Evolutionary conservation across 2,888 invertebrate species (phyloP).

Genomic region (Sturmia bella): DNA sequence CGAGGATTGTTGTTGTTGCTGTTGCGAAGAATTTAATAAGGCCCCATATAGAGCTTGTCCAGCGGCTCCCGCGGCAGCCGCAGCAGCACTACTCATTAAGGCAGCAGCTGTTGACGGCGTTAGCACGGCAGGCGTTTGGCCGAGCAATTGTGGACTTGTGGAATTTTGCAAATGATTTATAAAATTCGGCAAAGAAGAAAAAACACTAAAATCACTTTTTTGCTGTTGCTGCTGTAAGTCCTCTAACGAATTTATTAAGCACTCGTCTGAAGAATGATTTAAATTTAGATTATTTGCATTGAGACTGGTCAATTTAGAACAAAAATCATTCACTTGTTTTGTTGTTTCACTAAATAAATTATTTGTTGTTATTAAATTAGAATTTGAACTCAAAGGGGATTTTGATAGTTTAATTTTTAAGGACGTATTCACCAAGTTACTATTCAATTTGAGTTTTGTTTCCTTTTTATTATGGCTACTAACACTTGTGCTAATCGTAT

Average conservation of each 20-base stretch:
- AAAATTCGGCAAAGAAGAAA: constrained; percentile 76
- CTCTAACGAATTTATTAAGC: constrained; percentile 69
- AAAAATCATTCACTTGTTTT: constrained; percentile 64
- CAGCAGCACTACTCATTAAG: constrained; percentile 87
- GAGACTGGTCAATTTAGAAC: constrained; percentile 58
- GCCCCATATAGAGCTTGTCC: constrained; percentile 94
- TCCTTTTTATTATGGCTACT: constrained; percentile 48
- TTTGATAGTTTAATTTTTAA: constrained; percentile 62
- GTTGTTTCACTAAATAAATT: constrained; percentile 56
- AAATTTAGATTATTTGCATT: constrained; percentile 58
- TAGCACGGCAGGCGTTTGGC: constrained; percentile 64
- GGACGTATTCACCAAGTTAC: constrained; percentile 47
- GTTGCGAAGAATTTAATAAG: constrained; percentile 88
- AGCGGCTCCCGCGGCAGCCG: constrained; percentile 89
- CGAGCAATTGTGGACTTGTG: constrained; percentile 70
- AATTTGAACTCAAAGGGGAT: constrained; percentile 43
- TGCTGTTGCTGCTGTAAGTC: constrained; percentile 70
- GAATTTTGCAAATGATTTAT: constrained; percentile 67
- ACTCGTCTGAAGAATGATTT: constrained; percentile 68
- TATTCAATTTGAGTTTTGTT: constrained; percentile 43
- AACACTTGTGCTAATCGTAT: constrained; percentile 20
- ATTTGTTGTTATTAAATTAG: constrained; percentile 39
- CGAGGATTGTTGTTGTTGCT: constrained; percentile 76
- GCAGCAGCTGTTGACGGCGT: constrained; percentile 77
- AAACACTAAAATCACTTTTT: constrained; percentile 76